A percentile compares a stretch with the other conserved stretches of the same genome.
These are phyloP conservation scores for Himalopsyche kuldschensis DNA, from an alignment of 2,888 invertebrate species.

Conservation along the genomic window DNA sequence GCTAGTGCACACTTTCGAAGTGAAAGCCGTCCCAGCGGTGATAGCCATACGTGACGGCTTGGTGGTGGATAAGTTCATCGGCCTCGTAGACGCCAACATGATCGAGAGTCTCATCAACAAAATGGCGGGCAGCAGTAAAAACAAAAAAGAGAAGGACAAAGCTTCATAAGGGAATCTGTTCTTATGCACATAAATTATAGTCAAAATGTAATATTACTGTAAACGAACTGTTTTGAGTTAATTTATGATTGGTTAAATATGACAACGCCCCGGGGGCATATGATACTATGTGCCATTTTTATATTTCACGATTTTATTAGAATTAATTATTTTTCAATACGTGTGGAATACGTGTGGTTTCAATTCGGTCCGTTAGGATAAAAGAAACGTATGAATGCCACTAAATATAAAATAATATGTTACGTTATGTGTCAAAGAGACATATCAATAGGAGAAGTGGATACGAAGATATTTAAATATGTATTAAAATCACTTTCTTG, in stretches of 20 bases:
- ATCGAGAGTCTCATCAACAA: constrained; percentile 78
- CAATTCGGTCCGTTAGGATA: too few relatives aligned
- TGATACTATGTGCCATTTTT: too few relatives aligned
- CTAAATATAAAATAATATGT: too few relatives aligned
- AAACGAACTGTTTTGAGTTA: background rate
- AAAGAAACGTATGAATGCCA: too few relatives aligned
- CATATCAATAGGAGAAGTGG: too few relatives aligned
- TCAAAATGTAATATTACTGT: background rate
- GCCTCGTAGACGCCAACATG: constrained; percentile 79
- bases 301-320: too few relatives aligned
- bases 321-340: too few relatives aligned
- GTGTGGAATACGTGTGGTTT: too few relatives aligned
- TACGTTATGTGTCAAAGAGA: too few relatives aligned
- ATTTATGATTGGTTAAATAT: background rate
- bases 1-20: constrained; percentile 76
- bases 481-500: too few relatives aligned
- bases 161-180: constrained; percentile 12
- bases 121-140: constrained; percentile 46
- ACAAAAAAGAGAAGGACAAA: constrained; percentile 31
- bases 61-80: constrained; percentile 85
- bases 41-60: constrained; percentile 81
- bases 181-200: background rate
- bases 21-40: constrained; percentile 82
- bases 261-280: too few relatives aligned
- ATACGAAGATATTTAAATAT: too few relatives aligned